phyloP scores from a whole-genome alignment of 2,888 invertebrate species.

The Rhaphigaster nebulosa region DNA sequence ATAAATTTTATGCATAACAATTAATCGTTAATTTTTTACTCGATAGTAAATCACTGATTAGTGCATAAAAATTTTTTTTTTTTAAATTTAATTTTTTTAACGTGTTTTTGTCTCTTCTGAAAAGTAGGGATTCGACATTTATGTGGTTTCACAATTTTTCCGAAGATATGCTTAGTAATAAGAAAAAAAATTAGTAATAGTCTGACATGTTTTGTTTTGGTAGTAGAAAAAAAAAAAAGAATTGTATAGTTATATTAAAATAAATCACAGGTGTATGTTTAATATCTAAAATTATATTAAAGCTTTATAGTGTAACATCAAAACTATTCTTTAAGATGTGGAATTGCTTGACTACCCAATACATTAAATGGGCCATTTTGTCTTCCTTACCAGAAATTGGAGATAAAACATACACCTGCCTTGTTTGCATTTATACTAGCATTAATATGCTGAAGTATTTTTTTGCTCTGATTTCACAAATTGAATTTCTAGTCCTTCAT shows the following conservation, averaged over 20 bases:
- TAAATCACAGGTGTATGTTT: constrained; percentile 32
- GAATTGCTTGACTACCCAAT: constrained; percentile 11
- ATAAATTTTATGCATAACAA: too few species aligned
- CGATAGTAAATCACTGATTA: too few species aligned
- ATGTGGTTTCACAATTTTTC: too few species aligned
- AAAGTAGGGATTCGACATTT: too few species aligned
- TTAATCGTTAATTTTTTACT: too few species aligned
- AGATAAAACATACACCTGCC: constrained; percentile 50
- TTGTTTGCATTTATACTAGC: constrained; percentile 50
- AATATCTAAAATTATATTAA: background rate
- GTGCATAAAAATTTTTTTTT: too few species aligned
- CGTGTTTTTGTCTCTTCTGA: too few species aligned
- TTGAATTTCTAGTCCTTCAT: constrained; percentile 54
- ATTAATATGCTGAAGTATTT: constrained; percentile 2
- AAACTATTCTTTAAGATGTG: background rate
- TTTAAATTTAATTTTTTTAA: too few species aligned
- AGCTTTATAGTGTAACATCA: background rate
- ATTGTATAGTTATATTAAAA: background rate
- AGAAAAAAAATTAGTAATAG: background rate
- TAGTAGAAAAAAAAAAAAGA: background rate
- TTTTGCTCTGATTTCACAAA: constrained; percentile 36
- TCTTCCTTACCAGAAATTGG: constrained; percentile 3
- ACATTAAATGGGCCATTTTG: constrained; percentile 14
- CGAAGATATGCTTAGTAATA: background rate
- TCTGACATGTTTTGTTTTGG: background rate